These are phyloP conservation scores for Lytechinus pictus DNA, from an alignment of 35 echinoderm and acorn worm genomes.

Conservation along the genomic window DNA sequence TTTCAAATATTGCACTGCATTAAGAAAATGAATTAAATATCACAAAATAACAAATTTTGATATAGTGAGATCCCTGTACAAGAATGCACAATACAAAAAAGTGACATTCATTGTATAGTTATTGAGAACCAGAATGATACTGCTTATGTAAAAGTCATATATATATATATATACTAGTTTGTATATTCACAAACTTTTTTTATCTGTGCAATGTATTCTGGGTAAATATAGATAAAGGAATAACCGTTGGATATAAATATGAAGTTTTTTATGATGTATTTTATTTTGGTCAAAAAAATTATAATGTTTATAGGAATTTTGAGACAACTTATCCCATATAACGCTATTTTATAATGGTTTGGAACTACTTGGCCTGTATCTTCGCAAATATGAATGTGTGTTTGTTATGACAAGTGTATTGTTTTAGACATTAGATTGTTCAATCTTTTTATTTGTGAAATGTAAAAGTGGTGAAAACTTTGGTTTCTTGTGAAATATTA, in stretches of 20 bases:
- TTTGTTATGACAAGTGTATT: not conserved
- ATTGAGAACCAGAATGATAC: not conserved
- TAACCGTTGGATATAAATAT: not conserved
- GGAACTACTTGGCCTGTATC: not conserved
- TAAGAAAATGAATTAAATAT: not conserved
- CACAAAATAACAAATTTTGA: not conserved
- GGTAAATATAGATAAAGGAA: not conserved
- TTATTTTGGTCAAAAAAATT: not conserved
- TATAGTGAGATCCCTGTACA: no score
- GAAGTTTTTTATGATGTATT: not conserved
- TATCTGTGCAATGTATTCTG: not conserved
- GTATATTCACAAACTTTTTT: not conserved
- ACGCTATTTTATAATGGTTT: not conserved
- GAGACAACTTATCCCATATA: not conserved
- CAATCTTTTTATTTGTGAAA: not conserved
- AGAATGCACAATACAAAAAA: not conserved
- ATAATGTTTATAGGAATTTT: not conserved
- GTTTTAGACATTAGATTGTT: not conserved
- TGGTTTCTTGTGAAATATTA: conserved; percentile 18
- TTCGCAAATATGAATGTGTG: not conserved
- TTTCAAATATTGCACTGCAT: not conserved
- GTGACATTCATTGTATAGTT: not conserved
- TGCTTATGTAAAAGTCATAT: not conserved
- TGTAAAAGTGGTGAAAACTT: not conserved
- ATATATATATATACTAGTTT: not conserved